Conservation (phyloP, 1,140 invertebrate species). For the Drosophila pachea region DNA sequence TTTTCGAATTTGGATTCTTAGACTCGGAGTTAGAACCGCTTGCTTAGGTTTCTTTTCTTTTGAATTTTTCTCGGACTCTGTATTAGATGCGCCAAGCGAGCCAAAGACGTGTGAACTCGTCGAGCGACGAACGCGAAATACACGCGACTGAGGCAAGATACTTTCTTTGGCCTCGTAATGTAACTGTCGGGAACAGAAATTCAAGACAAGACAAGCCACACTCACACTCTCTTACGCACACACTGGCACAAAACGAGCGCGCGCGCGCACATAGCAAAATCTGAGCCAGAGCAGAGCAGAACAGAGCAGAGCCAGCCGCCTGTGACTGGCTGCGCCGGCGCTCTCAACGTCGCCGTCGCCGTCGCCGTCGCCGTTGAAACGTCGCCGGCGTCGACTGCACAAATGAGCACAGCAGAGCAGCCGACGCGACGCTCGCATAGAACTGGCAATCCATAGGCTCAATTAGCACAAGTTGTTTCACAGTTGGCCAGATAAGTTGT, state of each 20-base stretch:
- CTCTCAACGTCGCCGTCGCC: constrained; percentile 30
- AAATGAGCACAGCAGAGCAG: constrained; percentile 61
- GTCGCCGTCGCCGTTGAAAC: constrained; percentile 13
- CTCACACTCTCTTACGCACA: constrained; percentile 18
- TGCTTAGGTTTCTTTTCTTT: background rate
- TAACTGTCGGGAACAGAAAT: constrained; percentile 73
- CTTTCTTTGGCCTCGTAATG: constrained; percentile 79
- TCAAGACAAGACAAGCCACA: constrained; percentile 41
- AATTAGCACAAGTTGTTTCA: constrained; percentile 42
- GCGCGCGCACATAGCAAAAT: constrained; percentile 27
- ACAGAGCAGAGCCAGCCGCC: constrained; percentile 27
- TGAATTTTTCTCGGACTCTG: constrained; percentile 15
- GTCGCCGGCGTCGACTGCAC: constrained; percentile 48
- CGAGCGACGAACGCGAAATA: constrained; percentile 78
- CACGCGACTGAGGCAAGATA: constrained; percentile 73
- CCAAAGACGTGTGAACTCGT: constrained; percentile 75
- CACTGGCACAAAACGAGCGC: constrained; percentile 7
- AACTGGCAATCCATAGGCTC: constrained; percentile 32
- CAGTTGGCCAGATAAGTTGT: constrained; percentile 25
- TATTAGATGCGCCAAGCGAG: constrained; percentile 52
- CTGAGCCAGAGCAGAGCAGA: constrained; percentile 23
- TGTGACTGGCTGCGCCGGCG: constrained; percentile 41
- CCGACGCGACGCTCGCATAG: constrained; percentile 21
- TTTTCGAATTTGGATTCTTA: constrained; percentile 20
- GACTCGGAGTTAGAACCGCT: constrained; percentile 14